Base-by-base conservation (phyloP, 2,797 vertebrate species). In the Tiaroga cobitis region DNA sequence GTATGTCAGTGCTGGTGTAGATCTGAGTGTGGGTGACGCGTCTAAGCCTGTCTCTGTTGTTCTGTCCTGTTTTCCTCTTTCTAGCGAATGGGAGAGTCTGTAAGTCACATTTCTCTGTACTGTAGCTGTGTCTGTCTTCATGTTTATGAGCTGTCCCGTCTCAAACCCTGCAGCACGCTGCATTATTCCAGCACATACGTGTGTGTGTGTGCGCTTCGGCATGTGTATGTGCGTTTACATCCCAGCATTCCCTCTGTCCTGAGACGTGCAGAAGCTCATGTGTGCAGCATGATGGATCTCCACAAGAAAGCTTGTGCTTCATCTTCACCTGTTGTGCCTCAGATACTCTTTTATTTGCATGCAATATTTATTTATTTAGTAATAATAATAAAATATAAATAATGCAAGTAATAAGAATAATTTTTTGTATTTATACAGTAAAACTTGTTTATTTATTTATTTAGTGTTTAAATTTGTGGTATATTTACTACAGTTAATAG, bases 31-130 rank as follows among this genome's bases (percentile, higher is more conserved):
- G 83, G 92, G 90, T 94, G 63, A 65, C 3, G 29, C 29, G 29
- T 65, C 63, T 65, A 95, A 95, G 94, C 87, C 89, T 94, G 87
- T 96, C 86, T 94, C 94, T 96, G 93, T 96, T 95, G 94, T 96
- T 96, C 90, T 96, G 94, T 96, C 91, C 95, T 85, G 92, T 96
- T 96, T 92, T 94, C 89, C 93, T 95, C 94, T 91, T 91, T 95
- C 90, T 95, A 99, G 98, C 96, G 97, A 99, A 93, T 99, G 98
- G 98, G 98, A 95, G 96, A 97, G 92, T 91, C 97, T 99, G 98
- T 99, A 98, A 99, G 97, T 99, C 79, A 89, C 89, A 90, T 95
- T 92, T 95, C 88, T 94, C 92, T 95, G 95, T 93, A 89, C 89
- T 83, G 72, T 90, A 88, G 89, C 26, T 88, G 80, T 91, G 88